phyloP scores from a whole-genome alignment of 2,888 invertebrate species.

The Volucella bombylans region DNA sequence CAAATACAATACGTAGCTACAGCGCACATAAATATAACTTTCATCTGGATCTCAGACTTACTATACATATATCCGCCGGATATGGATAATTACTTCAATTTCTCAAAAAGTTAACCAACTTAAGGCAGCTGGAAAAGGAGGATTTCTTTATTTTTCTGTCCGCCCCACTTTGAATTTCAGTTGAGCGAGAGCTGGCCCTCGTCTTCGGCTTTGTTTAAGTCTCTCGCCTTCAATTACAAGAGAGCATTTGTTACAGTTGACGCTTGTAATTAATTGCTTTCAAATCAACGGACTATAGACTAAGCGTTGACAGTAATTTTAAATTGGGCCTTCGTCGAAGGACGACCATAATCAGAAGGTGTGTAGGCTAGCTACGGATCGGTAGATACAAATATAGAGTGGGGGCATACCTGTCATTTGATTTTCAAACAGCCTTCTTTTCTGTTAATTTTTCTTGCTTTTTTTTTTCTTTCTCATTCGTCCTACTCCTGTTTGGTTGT shows the following conservation, averaged over 20 bases:
- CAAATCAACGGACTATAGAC: constrained; percentile 69
- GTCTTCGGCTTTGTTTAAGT: not conserved
- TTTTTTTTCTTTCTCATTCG: not conserved
- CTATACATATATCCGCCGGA: constrained; percentile 41
- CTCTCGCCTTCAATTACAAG: constrained; percentile 60
- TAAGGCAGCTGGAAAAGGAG: constrained; percentile 28
- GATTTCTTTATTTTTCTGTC: constrained; percentile 9
- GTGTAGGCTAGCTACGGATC: not conserved
- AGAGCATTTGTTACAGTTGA: constrained; percentile 66
- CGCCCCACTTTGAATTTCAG: constrained; percentile 36
- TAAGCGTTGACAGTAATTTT: constrained; percentile 71
- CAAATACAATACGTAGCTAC: too few relatives aligned
- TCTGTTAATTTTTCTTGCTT: constrained; percentile 12
- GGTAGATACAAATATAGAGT: constrained; percentile 1
- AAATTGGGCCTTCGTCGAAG: constrained; percentile 38
- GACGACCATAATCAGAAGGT: constrained; percentile 33
- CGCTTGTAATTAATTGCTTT: constrained; percentile 70
- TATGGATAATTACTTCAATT: constrained; percentile 72
- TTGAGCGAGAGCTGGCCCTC: constrained; percentile 2
- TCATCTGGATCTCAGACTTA: constrained; percentile 52
- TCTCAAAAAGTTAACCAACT: constrained; percentile 71
- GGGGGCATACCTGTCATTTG: constrained; percentile 39
- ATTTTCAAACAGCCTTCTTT: constrained; percentile 32
- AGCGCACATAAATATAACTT: constrained; percentile 57
- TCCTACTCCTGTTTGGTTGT: not conserved